phyloP scores from a whole-genome alignment of 2,113 vertebrate species.

The Campylorhamphus procurvoides region DNA sequence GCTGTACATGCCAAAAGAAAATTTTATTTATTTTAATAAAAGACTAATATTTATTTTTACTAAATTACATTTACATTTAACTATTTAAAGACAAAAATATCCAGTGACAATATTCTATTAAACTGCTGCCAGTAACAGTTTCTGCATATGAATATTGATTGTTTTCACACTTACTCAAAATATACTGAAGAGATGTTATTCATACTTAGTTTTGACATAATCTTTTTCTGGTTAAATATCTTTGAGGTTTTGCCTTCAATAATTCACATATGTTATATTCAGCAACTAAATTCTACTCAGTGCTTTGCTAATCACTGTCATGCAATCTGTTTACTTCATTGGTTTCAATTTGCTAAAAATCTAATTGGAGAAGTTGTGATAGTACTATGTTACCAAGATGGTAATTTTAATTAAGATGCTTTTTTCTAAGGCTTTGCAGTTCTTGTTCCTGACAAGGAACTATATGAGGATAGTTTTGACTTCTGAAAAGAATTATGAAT shows the following conservation, averaged over 20 bases:
- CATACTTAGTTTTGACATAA: background rate
- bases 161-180: background rate
- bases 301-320: background rate
- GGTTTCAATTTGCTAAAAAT: constrained; percentile 36
- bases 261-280: background rate
- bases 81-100: background rate
- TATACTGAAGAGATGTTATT: background rate
- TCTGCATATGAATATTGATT: background rate
- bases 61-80: constrained; percentile 39
- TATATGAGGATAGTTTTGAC: background rate
- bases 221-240: background rate
- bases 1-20: constrained; percentile 40
- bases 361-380: background rate
- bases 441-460: background rate
- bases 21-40: constrained; percentile 3
- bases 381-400: background rate
- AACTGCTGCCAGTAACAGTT: background rate
- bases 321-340: constrained; percentile 4
- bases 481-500: constrained; percentile 1
- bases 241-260: background rate
- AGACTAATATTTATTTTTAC: constrained; percentile 52
- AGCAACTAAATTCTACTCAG: background rate
- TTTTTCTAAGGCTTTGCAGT: background rate
- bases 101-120: background rate
- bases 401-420: background rate